Evolutionary conservation across 2,797 vertebrate genomes (phyloP).

Genomic region (Molossus molossus): DNA sequence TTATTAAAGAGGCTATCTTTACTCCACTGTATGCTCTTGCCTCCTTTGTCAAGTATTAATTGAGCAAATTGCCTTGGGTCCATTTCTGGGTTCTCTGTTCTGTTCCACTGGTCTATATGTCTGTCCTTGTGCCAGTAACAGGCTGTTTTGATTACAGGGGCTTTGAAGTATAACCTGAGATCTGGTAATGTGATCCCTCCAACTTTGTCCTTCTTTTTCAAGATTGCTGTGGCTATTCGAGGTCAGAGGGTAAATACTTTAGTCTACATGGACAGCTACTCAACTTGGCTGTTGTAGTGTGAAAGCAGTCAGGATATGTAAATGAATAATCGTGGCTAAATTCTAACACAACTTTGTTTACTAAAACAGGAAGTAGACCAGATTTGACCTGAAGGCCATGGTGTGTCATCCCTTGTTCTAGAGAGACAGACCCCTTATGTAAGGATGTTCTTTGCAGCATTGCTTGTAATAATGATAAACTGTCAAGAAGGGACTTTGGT

Average conservation of each 20-base stretch:
- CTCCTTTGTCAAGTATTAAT: too few species aligned
- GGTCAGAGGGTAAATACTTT: background rate
- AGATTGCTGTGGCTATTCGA: too few species aligned
- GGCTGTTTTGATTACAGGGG: too few species aligned
- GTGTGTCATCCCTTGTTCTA: background rate
- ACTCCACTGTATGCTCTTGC: too few species aligned
- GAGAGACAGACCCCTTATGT: background rate
- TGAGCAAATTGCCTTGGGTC: too few species aligned
- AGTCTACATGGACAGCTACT: background rate
- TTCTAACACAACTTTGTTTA: slow-evolving; percentile 29
- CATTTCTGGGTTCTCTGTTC: too few species aligned
- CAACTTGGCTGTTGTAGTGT: rapidly evolving
- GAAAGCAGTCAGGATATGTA: background rate
- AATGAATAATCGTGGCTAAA: background rate
- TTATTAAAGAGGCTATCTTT: too few species aligned
- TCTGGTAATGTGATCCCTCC: too few species aligned
- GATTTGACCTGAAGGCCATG: background rate
- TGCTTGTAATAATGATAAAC: background rate
- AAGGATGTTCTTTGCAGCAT: rapidly evolving
- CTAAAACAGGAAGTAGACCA: background rate
- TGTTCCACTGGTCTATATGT: too few species aligned
- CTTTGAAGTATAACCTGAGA: too few species aligned
- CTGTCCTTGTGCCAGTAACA: too few species aligned
- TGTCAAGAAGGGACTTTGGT: background rate
- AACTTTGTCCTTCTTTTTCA: too few species aligned